phyloP scores from a whole-genome alignment of 2,113 vertebrate genomes.

The Dinomys branickii region DNA sequence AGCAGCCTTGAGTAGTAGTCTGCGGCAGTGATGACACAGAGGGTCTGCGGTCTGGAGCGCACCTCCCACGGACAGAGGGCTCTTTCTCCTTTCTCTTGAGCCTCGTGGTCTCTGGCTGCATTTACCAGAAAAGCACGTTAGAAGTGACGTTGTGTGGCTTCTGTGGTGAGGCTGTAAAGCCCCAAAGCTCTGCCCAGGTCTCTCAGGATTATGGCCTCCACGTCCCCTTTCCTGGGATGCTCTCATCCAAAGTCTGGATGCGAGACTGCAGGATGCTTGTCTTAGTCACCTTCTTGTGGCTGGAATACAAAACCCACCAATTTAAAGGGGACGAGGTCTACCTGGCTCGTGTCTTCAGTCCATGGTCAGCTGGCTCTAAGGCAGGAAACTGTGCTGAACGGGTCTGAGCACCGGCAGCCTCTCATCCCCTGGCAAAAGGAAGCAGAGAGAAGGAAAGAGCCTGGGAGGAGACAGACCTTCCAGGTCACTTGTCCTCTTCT shows the following conservation, averaged over 20 bases:
- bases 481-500: neutral
- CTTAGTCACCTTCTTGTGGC: neutral
- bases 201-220: neutral
- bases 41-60: neutral
- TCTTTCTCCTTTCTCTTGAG: neutral
- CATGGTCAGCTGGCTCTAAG: neutral
- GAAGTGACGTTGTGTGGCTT: neutral
- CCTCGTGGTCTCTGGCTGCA: neutral
- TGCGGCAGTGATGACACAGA: neutral
- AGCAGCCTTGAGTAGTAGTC: neutral
- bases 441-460: neutral
- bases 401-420: no score
- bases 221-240: neutral
- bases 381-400: neutral
- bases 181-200: neutral
- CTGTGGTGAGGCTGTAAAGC: no score
- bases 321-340: neutral
- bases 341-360: neutral
- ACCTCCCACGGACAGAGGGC: neutral
- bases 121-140: neutral
- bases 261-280: neutral
- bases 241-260: neutral
- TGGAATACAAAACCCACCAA: neutral
- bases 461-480: neutral
- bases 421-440: neutral